These are phyloP conservation scores for Vireo griseus DNA, from an alignment of 2,797 vertebrate species.

Conservation along the genomic window DNA sequence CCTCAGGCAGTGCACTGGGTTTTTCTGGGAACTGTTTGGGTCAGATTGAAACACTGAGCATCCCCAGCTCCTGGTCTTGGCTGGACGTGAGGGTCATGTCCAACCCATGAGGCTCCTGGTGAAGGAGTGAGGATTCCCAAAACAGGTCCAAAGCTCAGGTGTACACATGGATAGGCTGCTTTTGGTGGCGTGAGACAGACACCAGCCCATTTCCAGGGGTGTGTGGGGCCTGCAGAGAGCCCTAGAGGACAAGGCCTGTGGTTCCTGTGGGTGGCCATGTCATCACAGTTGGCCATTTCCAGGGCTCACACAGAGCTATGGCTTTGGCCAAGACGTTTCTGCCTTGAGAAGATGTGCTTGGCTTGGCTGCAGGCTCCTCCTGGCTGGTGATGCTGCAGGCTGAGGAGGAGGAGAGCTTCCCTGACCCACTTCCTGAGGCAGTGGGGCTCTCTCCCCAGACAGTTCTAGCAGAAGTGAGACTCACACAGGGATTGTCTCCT, in stretches of 20 bases:
- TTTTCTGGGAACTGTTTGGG: neutral
- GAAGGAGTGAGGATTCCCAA: neutral
- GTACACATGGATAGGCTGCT: neutral
- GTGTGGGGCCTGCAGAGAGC: neutral
- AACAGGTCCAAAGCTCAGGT: neutral
- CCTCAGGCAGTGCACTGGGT: neutral
- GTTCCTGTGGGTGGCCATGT: neutral
- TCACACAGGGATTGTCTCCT: neutral
- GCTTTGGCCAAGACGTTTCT: neutral
- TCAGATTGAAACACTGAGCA: neutral
- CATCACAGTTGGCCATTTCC: neutral
- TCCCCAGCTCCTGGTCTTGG: neutral
- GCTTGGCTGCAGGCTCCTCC: neutral
- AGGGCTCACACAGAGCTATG: neutral
- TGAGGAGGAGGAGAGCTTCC: neutral
- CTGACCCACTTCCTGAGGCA: neutral
- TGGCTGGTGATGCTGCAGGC: neutral
- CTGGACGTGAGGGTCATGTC: neutral
- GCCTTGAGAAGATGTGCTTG: neutral
- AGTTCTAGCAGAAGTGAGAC: neutral
- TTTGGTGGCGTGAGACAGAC: accelerated
- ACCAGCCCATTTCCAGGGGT: neutral
- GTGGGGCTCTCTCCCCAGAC: neutral
- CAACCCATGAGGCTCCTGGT: neutral
- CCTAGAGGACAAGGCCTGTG: neutral